Conservation (phyloP, 2,113 vertebrate species). For the Lepus timidus region DNA sequence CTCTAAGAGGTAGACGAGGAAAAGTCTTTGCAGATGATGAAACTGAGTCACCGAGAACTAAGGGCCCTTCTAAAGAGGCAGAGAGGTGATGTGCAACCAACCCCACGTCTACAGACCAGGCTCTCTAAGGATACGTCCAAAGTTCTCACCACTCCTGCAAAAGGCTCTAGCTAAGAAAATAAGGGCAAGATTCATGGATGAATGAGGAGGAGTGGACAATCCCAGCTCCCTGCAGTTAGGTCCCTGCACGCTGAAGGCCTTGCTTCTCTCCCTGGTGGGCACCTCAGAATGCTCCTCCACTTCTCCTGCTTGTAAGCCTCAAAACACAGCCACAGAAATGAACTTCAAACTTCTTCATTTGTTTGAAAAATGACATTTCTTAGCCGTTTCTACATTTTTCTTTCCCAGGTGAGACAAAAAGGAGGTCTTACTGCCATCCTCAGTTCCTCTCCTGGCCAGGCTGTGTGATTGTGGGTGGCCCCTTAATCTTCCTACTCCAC, state of each 20-base stretch:
- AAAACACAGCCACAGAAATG: not conserved
- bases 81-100: not conserved
- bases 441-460: not conserved
- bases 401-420: not conserved
- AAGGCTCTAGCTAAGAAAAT: not conserved
- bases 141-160: not conserved
- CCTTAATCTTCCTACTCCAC: not conserved
- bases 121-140: not conserved
- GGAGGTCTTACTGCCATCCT: not conserved
- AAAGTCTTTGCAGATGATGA: not conserved
- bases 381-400: not conserved
- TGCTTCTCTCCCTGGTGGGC: not conserved
- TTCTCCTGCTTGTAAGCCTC: not conserved
- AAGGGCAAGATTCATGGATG: not conserved
- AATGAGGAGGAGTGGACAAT: not conserved
- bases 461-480: accelerated
- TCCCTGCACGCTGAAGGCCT: not conserved
- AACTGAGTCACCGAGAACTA: not conserved
- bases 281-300: not conserved
- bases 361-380: not conserved
- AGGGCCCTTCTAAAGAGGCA: not conserved
- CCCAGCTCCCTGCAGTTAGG: not conserved
- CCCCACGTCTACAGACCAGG: not conserved
- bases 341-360: not conserved
- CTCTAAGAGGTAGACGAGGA: not conserved